Base-by-base conservation (phyloP, 1,140 invertebrate species). In the Drosophila auraria region DNA sequence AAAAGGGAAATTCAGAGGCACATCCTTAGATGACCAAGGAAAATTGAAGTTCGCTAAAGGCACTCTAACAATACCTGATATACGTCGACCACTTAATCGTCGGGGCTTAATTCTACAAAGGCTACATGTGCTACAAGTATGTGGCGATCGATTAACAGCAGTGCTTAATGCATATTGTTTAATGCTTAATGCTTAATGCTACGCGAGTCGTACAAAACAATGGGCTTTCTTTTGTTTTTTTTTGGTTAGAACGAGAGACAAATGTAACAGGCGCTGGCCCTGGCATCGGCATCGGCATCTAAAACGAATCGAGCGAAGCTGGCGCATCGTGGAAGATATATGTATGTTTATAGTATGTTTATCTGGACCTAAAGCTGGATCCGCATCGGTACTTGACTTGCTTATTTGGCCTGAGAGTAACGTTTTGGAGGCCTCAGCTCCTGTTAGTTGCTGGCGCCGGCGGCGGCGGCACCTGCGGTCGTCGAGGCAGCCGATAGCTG, bases 401-500 rank as follows among this genome's bases (percentile, higher is more conserved):
- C 51, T 53, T 36, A 42, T 50, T 66, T 68, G 81, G 61, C 63
- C 64, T 51, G 62, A 65, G 62, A 49, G 47, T 54, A 50, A 45
- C 54, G 38, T 23, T n/a, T 53, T 17, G 20, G 45, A 36, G 25
- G 44, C 51, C 54, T 40, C 60, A 64, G 38, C 58, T 58, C 17
- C 56, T 45, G 57, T 68, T 80, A 87, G 60, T 87, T 87, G 47
- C 20, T 7, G 40, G 15, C 38, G 12, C 11, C 5, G 15, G 5
- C 15, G 15, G 40, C 2, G 50, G 53, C 23, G 54, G 58, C 11
- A 42, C 60, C 49, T 27, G 66, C 27, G 6, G 38, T 12, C 45
- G 69, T 11, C 33, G 58, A 9, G 15, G 53, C 40, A 47, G 70
- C 30, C 42, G 69, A 40, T 36, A 86, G 92, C 63, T 94, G 93